Conservation (phyloP, 2,797 vertebrate genomes). For the Bovichtus diacanthus region DNA sequence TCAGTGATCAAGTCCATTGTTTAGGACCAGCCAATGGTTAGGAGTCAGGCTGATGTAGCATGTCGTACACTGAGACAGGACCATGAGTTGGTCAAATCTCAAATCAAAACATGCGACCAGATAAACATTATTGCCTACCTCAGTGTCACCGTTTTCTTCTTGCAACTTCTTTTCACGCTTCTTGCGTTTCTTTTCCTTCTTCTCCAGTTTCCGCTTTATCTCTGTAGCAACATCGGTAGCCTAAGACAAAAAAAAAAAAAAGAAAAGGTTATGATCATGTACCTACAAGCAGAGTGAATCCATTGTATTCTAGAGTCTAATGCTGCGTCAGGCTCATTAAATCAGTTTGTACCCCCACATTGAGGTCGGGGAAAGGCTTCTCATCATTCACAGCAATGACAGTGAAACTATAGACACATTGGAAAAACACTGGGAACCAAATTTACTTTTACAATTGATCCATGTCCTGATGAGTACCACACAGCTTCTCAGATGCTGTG, state of each 20-base stretch:
- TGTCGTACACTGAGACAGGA: slow-evolving; percentile 80
- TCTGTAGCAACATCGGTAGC: slow-evolving; percentile 88
- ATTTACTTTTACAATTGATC: too few species aligned
- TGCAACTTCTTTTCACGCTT: slow-evolving; percentile 90
- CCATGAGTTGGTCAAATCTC: slow-evolving; percentile 68
- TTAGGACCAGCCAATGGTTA: slow-evolving; percentile 85
- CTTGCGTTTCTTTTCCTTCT: slow-evolving; percentile 92
- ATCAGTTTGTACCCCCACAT: slow-evolving; percentile 92
- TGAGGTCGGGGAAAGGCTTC: slow-evolving; percentile 80
- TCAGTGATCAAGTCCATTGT: slow-evolving; percentile 85
- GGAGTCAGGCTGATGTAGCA: slow-evolving; percentile 82
- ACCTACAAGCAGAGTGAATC: background rate
- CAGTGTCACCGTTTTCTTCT: slow-evolving; percentile 67
- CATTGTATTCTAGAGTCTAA: accelerated
- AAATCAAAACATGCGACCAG: slow-evolving; percentile 76
- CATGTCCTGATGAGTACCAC: accelerated
- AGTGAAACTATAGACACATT: background rate
- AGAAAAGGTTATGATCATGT: too few species aligned
- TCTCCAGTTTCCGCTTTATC: slow-evolving; percentile 89
- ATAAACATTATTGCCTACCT: slow-evolving; percentile 28
- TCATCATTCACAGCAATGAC: slow-evolving; percentile 89
- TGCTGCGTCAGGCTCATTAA: slow-evolving; percentile 98
- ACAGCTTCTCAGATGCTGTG: background rate
- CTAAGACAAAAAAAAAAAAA: slow-evolving; percentile 64
- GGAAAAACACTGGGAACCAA: background rate